phyloP scores from a whole-genome alignment of 2,113 vertebrate species.

The Puntigrus tetrazona region DNA sequence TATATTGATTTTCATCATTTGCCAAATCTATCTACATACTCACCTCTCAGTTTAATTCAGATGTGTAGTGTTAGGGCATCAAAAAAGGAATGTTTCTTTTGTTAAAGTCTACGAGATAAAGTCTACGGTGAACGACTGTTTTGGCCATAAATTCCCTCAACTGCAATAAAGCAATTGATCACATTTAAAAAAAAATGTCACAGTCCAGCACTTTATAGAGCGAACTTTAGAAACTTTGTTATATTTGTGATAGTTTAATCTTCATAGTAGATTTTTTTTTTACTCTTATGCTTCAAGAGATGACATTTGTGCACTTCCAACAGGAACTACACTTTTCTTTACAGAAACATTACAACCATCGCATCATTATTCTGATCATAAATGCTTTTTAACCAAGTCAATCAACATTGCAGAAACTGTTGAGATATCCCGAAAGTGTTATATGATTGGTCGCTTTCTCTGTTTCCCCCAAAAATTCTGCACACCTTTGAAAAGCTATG shows the following conservation, averaged over 20 bases:
- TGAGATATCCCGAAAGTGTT: neutral
- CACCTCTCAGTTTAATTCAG: neutral
- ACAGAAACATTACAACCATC: neutral
- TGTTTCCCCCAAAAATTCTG: neutral
- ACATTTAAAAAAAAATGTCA: neutral
- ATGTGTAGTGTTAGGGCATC: neutral
- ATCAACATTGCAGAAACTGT: neutral
- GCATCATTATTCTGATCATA: neutral
- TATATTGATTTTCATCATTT: neutral
- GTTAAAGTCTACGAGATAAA: neutral
- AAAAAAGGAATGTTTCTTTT: neutral
- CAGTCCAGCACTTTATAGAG: neutral
- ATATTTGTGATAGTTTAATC: neutral
- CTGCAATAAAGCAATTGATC: neutral
- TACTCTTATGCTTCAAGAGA: neutral
- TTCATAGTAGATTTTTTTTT: neutral
- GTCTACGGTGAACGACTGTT: neutral
- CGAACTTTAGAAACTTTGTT: neutral
- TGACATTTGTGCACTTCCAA: neutral
- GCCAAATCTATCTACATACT: neutral
- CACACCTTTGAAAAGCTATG: neutral
- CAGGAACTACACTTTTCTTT: neutral
- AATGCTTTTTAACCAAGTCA: neutral
- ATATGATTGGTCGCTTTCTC: neutral
- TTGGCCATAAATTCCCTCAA: neutral